These are phyloP conservation scores for Oceanites oceanicus DNA, from an alignment of 2,113 vertebrate species.

Conservation along the genomic window DNA sequence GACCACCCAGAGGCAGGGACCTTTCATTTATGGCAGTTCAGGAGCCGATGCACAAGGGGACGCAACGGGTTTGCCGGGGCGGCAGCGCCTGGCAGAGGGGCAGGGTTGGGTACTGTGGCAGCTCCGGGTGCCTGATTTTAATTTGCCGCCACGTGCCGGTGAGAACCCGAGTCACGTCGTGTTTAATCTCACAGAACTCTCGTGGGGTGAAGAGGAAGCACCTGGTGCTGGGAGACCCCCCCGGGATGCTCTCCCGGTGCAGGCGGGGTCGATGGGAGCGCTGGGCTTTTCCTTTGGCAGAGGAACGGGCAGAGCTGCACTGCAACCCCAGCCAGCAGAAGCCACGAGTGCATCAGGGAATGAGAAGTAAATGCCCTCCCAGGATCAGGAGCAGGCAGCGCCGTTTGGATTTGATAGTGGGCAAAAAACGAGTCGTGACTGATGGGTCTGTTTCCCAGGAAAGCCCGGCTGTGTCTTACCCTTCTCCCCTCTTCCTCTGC, in stretches of 20 bases:
- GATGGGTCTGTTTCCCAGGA: neutral
- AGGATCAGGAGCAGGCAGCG: neutral
- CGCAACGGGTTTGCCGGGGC: rapidly evolving
- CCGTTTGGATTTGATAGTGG: neutral
- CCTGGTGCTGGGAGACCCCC: neutral
- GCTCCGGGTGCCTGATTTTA: neutral
- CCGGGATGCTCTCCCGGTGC: neutral
- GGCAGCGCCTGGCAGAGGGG: neutral
- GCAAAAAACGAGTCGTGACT: too few relatives aligned
- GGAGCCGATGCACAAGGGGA: neutral
- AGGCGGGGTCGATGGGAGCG: rapidly evolving
- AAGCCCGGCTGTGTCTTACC: neutral
- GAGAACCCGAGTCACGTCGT: neutral
- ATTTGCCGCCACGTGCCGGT: rapidly evolving
- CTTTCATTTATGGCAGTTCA: neutral
- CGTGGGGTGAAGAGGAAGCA: neutral
- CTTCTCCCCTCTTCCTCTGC: neutral
- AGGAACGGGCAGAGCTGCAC: neutral
- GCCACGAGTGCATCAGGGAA: neutral
- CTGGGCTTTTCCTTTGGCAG: neutral
- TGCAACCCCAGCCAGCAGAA: neutral
- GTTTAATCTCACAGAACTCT: neutral
- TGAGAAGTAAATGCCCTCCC: neutral
- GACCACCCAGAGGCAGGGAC: neutral
- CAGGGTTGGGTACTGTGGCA: rapidly evolving